Evolutionary conservation across 35 echinoderm and acorn worm species (phyloP).

Genomic region (Amphiura filiformis): DNA sequence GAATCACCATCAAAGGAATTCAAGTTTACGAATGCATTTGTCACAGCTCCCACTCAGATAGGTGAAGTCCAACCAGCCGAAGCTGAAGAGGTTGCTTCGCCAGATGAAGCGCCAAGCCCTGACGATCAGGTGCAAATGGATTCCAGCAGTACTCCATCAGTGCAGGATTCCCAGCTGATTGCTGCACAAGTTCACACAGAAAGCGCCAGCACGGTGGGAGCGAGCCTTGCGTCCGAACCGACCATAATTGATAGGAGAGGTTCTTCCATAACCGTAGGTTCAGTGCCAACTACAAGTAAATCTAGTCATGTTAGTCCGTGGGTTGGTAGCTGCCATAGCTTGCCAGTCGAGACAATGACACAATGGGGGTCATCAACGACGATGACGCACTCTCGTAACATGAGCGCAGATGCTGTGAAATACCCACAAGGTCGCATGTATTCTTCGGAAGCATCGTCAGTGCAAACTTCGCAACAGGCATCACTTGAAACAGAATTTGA

Average conservation of each 20-base stretch:
- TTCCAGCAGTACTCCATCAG: constrained; percentile 27
- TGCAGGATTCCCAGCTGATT: constrained; percentile 2
- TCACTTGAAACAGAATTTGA: constrained; percentile 20
- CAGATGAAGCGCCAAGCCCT: background rate
- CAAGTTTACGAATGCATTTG: constrained; percentile 80
- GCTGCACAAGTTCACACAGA: constrained; percentile 12
- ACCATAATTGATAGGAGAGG: constrained; percentile 8
- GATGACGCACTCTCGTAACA: constrained; percentile 19
- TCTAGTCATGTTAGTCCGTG: background rate
- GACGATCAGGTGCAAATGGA: constrained; percentile 9
- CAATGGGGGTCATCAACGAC: background rate
- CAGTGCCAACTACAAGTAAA: background rate
- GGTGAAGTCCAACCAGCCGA: constrained; percentile 20
- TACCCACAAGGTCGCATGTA: background rate
- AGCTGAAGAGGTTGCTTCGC: background rate
- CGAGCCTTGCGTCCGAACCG: constrained; percentile 62
- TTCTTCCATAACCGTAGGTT: constrained; percentile 32
- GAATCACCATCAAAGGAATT: constrained; percentile 82
- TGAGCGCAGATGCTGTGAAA: constrained; percentile 40
- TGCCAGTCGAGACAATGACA: constrained; percentile 51
- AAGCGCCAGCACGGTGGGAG: constrained; percentile 45
- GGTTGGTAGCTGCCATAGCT: constrained; percentile 77
- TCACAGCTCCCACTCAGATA: constrained; percentile 42
- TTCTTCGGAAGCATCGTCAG: background rate
- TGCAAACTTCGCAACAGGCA: background rate